phyloP scores from a whole-genome alignment of 23 tunicate species.

The Aplidium turbinatum region DNA sequence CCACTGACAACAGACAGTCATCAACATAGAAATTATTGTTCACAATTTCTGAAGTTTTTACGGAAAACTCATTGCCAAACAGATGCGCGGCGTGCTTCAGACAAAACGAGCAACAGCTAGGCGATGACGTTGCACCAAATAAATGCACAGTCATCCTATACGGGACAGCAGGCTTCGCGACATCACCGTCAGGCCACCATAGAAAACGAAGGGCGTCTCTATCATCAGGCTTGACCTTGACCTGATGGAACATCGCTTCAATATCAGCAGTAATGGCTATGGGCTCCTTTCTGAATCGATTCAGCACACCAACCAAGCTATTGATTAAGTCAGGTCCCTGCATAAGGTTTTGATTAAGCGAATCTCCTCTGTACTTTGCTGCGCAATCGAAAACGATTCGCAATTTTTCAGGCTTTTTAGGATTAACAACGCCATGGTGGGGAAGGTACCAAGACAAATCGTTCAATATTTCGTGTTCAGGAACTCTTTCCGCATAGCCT shows the following conservation, averaged over 20 bases:
- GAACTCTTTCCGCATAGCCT: constrained; percentile 3
- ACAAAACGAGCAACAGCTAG: constrained; percentile 13
- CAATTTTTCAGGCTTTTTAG: neutral
- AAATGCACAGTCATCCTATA: constrained; percentile 23
- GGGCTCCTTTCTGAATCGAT: neutral
- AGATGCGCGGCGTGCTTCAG: constrained; percentile 12
- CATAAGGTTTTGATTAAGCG: constrained; percentile 17
- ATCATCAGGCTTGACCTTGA: constrained; percentile 7
- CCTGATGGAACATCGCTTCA: constrained; percentile 17
- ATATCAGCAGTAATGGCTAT: constrained; percentile 5
- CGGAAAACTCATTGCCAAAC: neutral
- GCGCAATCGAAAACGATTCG: constrained; percentile 15
- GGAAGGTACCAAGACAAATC: constrained; percentile 16
- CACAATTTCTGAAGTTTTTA: neutral
- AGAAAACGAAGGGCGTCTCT: constrained; percentile 18
- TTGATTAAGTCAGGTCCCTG: neutral
- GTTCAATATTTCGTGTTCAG: neutral
- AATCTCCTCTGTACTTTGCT: constrained; percentile 3
- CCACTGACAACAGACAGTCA: constrained; percentile 12
- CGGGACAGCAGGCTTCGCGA: neutral
- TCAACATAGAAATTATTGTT: constrained; percentile 33
- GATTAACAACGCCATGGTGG: constrained; percentile 1
- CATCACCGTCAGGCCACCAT: constrained; percentile 27
- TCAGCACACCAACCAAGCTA: constrained; percentile 5
- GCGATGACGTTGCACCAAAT: constrained; percentile 40